Base-by-base conservation (phyloP, 2,888 invertebrate species). In the Rhingia rostrata region DNA sequence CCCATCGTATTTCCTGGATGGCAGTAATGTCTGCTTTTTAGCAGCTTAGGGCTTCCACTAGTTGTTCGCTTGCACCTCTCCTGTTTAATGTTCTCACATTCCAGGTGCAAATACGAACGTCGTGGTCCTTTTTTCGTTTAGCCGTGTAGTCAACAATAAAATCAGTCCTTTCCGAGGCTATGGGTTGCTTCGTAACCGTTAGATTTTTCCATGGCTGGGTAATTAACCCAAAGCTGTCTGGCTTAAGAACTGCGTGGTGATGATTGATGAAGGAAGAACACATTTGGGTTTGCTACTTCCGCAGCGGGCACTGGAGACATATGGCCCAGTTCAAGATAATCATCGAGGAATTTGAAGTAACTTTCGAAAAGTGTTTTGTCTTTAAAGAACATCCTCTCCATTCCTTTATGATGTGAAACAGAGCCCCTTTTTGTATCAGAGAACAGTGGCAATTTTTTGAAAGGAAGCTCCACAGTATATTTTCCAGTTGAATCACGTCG, bases 171-270 rank as follows among this genome's bases (percentile, higher is more conserved):
- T n/a, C n/a, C n/a, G n/a, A n/a, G n/a, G n/a, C n/a, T n/a, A n/a
- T n/a, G n/a, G n/a, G n/a, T n/a, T n/a, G n/a, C n/a, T n/a, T n/a
- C n/a, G n/a, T n/a, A n/a, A n/a, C n/a, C n/a, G n/a, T n/a, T n/a
- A n/a, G n/a, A n/a, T n/a, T n/a, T n/a, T n/a, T n/a, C n/a, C n/a
- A n/a, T n/a, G n/a, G n/a, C n/a, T n/a, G n/a, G n/a, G n/a, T n/a
- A n/a, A n/a, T n/a, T n/a, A n/a, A n/a, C n/a, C n/a, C n/a, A n/a
- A n/a, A n/a, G 37, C 56, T 37, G 33, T 56, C 39, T 14, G 56
- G 39, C 9, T 37, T 56, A 7, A 56, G 12, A 33, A 54, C 37
- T 5, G 37, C 37, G 37, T 39, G 56, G 12, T 56, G 56, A n/a
- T n/a, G n/a, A n/a, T n/a, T n/a, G n/a, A 2, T 7, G 37, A 37